phyloP scores from a whole-genome alignment of 2,888 invertebrate species.

The Acanthosepion lycidas region DNA sequence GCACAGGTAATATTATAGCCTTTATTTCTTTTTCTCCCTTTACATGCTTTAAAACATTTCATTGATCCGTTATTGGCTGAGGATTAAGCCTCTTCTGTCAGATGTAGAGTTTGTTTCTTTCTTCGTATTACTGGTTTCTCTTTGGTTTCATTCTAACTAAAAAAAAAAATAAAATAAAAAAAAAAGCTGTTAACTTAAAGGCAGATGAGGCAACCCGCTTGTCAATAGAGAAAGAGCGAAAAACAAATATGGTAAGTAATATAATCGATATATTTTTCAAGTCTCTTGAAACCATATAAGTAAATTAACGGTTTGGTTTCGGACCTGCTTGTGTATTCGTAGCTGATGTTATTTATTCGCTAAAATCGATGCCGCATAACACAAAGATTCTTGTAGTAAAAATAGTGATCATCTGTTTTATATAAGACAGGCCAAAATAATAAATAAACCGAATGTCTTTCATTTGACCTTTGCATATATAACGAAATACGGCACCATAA shows the following conservation, averaged over 20 bases:
- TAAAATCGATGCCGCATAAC: neutral
- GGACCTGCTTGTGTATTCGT: neutral
- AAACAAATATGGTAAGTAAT: neutral
- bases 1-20: neutral
- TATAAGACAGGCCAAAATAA: too few species aligned
- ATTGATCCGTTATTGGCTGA: conserved; percentile 17
- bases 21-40: neutral
- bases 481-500: too few species aligned
- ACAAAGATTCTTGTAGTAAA: too few species aligned
- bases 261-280: neutral
- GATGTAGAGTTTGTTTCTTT: neutral
- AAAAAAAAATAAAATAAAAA: too few species aligned
- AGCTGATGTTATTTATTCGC: neutral
- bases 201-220: neutral
- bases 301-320: neutral
- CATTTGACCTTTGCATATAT: too few species aligned
- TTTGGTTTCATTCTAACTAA: neutral
- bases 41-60: conserved; percentile 25
- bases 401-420: too few species aligned
- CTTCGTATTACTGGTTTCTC: conserved; percentile 3
- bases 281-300: neutral
- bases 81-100: conserved; percentile 7
- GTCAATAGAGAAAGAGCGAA: neutral
- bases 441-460: too few species aligned
- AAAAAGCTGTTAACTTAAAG: neutral